These are phyloP conservation scores for Heliconius hortense DNA, from an alignment of 2,888 invertebrate genomes.

Conservation along the genomic window DNA sequence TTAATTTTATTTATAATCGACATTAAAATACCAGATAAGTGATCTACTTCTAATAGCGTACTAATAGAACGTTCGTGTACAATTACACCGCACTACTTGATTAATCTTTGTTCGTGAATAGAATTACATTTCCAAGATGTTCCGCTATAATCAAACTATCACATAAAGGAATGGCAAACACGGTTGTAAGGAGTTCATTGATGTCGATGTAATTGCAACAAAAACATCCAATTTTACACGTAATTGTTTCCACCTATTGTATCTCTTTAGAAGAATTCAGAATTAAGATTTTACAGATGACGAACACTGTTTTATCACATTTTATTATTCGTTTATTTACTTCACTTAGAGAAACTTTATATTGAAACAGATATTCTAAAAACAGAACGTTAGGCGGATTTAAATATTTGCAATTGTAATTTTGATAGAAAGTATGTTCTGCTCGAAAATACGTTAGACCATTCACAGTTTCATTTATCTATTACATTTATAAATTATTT, in stretches of 20 bases:
- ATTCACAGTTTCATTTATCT: slow-evolving; percentile 28
- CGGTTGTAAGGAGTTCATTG: slow-evolving; percentile 20
- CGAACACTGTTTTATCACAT: slow-evolving; percentile 1
- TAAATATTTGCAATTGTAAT: slow-evolving; percentile 42
- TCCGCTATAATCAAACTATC: slow-evolving; percentile 26
- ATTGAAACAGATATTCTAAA: background rate
- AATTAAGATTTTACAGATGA: background rate
- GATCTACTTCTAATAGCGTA: background rate
- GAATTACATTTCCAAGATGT: slow-evolving; percentile 21
- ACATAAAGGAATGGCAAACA: slow-evolving; percentile 4
- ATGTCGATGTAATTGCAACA: slow-evolving; percentile 25
- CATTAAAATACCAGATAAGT: background rate
- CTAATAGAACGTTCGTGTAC: background rate
- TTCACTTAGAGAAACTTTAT: background rate
- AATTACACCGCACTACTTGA: slow-evolving; percentile 15
- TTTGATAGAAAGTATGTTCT: slow-evolving; percentile 40
- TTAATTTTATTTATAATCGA: background rate
- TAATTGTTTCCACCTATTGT: slow-evolving; percentile 41
- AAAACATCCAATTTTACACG: slow-evolving; percentile 24
- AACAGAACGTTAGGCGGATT: slow-evolving; percentile 24
- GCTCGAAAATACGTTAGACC: slow-evolving; percentile 36
- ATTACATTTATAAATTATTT: background rate
- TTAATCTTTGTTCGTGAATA: slow-evolving; percentile 22
- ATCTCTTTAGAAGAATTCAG: slow-evolving; percentile 1
- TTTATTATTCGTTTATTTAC: background rate